Conservation (phyloP, 2,797 vertebrate species). For the Caiman crocodilus region DNA sequence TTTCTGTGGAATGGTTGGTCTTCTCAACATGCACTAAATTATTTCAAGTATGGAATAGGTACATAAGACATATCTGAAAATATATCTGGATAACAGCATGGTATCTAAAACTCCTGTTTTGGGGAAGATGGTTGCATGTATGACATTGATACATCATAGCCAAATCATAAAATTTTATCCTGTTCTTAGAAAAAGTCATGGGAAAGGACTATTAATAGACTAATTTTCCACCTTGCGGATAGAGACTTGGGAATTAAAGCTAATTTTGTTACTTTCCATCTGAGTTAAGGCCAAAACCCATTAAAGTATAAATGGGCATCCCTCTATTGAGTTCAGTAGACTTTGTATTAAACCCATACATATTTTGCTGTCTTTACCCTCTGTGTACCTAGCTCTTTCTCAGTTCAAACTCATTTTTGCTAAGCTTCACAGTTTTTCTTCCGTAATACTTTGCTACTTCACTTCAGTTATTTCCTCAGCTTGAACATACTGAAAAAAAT, state of each 20-base stretch:
- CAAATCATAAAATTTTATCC: background rate
- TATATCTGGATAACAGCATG: background rate
- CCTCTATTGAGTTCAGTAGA: background rate
- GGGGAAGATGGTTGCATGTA: background rate
- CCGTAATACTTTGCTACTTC: background rate
- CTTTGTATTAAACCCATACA: rapidly evolving
- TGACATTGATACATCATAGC: background rate
- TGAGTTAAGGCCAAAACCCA: background rate
- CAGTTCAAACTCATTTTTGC: background rate
- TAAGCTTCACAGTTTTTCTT: background rate
- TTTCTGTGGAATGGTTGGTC: background rate
- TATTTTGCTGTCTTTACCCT: background rate
- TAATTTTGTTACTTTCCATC: background rate
- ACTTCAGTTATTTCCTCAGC: background rate
- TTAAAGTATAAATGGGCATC: background rate
- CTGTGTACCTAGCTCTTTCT: background rate
- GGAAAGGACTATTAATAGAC: too few species aligned
- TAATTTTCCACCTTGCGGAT: too few species aligned
- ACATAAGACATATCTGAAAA: background rate
- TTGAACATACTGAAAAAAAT: background rate
- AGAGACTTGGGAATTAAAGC: too few species aligned
- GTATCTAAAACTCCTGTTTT: background rate
- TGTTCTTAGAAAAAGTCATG: background rate
- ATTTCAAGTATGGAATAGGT: background rate
- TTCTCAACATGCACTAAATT: background rate